Percentiles rank a stretch among this genome's conserved stretches.
Conservation (phyloP, 1,140 invertebrate genomes). For the Plectrocnemia conspersa region DNA sequence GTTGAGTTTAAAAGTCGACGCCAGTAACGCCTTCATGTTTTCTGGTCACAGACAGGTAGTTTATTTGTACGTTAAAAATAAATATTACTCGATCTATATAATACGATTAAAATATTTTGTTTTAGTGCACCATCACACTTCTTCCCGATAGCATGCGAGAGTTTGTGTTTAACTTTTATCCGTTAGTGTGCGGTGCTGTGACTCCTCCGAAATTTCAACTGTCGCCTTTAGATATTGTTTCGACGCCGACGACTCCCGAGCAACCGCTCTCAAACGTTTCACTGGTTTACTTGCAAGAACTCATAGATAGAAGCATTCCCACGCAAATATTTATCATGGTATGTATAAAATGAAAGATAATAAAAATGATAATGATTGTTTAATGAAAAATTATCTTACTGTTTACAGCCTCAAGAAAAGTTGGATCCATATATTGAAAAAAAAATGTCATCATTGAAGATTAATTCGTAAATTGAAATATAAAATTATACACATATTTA, state of each 20-base stretch:
- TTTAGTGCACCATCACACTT: slow-evolving; percentile 60
- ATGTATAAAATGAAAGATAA: not conserved
- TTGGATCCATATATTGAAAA: slow-evolving; percentile 15
- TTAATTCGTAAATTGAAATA: slow-evolving; percentile 13
- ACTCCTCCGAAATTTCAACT: slow-evolving; percentile 63
- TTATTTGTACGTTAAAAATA: not conserved
- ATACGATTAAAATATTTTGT: slow-evolving; percentile 28
- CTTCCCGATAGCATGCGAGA: slow-evolving; percentile 58
- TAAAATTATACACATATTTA: too few species aligned
- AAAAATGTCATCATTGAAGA: slow-evolving; percentile 19
- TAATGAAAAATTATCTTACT: slow-evolving; percentile 13
- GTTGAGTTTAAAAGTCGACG: slow-evolving; percentile 70
- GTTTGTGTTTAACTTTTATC: slow-evolving; percentile 68
- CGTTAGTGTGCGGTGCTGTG: slow-evolving; percentile 65
- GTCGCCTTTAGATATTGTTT: slow-evolving; percentile 48
- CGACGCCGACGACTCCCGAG: slow-evolving; percentile 36
- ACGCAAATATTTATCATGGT: slow-evolving; percentile 33
- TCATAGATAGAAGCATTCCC: slow-evolving; percentile 29
- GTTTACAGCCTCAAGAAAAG: slow-evolving; percentile 32
- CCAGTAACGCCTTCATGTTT: slow-evolving; percentile 85
- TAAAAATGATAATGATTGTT: slow-evolving; percentile 3
- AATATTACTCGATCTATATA: not conserved
- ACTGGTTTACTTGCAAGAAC: slow-evolving; percentile 45
- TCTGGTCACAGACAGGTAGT: slow-evolving; percentile 80
- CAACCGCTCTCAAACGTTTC: slow-evolving; percentile 48